A percentile compares a stretch with the other conserved stretches of the same genome.
phyloP scores from a whole-genome alignment of 1,140 invertebrate species.

The Tetragonula clypearis region DNA sequence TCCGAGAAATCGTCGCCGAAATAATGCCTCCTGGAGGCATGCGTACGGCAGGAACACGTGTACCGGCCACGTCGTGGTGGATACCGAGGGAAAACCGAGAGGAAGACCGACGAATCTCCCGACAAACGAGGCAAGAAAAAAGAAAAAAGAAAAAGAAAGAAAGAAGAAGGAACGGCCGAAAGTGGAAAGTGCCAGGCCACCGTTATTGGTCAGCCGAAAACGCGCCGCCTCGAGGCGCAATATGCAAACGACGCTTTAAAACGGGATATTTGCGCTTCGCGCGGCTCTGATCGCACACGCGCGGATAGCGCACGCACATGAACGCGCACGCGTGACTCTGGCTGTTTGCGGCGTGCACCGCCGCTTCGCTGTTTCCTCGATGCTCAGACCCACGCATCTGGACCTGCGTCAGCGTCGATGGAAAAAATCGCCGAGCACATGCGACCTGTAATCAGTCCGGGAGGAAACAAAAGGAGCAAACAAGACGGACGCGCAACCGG shows the following conservation, averaged over 20 bases:
- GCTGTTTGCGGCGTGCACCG: conserved; percentile 4
- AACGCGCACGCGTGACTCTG: too few species aligned
- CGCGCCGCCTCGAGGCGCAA: conserved; percentile 63
- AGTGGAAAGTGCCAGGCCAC: conserved; percentile 71
- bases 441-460: conserved; percentile 41
- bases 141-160: background rate
- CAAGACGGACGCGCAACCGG: background rate
- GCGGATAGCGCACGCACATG: conserved; percentile 14
- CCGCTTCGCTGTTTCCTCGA: conserved; percentile 52
- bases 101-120: conserved; percentile 1
- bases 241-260: conserved; percentile 77
- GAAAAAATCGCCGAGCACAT: conserved; percentile 1
- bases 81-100: background rate
- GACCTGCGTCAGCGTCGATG: background rate
- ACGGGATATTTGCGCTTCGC: conserved; percentile 77
- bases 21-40: conserved; percentile 46
- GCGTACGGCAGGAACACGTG: conserved; percentile 22
- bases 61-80: too few species aligned
- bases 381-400: conserved; percentile 52
- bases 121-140: background rate
- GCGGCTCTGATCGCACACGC: conserved; percentile 36
- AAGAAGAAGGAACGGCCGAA: conserved; percentile 42
- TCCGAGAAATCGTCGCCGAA: conserved; percentile 40
- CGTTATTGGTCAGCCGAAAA: conserved; percentile 73
- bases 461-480: conserved; percentile 3